Conservation (phyloP, 2,113 vertebrate genomes). For the Halichoeres trimaculatus region DNA sequence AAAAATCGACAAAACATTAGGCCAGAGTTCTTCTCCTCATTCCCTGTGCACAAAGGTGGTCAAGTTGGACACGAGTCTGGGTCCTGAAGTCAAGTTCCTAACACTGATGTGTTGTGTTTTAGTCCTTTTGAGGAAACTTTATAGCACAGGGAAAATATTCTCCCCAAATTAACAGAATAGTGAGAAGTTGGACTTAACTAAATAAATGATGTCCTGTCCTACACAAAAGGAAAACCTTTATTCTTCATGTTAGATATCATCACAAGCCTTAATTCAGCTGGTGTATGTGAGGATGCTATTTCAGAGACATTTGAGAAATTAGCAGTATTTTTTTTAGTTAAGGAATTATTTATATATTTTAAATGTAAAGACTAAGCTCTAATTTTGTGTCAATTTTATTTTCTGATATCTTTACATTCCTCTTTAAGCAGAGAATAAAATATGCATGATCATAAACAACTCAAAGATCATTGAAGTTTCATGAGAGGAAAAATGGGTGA, state of each 20-base stretch:
- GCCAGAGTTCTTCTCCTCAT: no score
- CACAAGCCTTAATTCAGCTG: not conserved
- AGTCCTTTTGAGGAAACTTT: no score
- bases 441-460: not conserved
- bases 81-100: no score
- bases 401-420: not conserved
- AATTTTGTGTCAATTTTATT: not conserved
- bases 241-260: not conserved
- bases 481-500: constrained; percentile 19
- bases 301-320: not conserved
- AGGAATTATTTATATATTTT: not conserved
- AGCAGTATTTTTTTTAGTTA: not conserved
- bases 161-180: no score
- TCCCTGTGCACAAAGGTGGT: no score
- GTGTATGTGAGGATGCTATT: not conserved
- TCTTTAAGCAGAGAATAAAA: constrained; percentile 11
- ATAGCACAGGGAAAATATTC: no score
- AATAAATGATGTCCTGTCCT: no score
- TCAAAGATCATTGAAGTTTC: constrained; percentile 15
- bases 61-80: no score
- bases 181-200: no score
- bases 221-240: not conserved
- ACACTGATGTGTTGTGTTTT: no score
- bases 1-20: no score
- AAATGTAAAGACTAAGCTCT: no score